These are phyloP conservation scores for Misgurnus mizolepis DNA, from an alignment of 2,113 vertebrate species.

Conservation along the genomic window DNA sequence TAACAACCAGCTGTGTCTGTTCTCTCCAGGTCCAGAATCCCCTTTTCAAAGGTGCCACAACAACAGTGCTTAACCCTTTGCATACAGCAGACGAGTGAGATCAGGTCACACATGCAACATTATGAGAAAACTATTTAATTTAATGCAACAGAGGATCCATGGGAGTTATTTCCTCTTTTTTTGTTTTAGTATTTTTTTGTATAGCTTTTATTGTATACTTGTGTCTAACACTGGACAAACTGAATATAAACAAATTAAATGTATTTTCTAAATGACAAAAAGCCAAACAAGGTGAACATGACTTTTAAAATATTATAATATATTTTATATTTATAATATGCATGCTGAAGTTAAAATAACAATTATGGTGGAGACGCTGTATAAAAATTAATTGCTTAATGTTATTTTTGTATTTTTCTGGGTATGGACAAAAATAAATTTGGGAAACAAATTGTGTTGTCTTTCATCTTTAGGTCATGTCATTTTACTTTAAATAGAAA, in stretches of 20 bases:
- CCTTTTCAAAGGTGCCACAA: constrained; percentile 73
- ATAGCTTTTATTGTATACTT: background rate
- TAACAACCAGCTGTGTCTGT: background rate
- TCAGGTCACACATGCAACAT: background rate
- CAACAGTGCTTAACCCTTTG: constrained; percentile 71
- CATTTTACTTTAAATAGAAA: too few relatives aligned
- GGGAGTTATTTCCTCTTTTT: background rate
- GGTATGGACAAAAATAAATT: background rate
- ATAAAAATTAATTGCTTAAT: too few relatives aligned
- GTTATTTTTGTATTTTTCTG: background rate
- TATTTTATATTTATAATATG: too few relatives aligned
- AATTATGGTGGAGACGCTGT: too few relatives aligned
- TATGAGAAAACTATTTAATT: background rate
- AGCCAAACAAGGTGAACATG: too few relatives aligned
- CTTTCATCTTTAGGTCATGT: background rate
- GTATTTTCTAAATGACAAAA: background rate
- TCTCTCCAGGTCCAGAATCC: constrained; percentile 69
- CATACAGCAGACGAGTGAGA: constrained; percentile 50
- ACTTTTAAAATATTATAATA: too few relatives aligned
- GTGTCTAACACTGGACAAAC: background rate
- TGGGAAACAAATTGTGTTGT: background rate
- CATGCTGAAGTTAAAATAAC: too few relatives aligned
- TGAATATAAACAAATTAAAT: background rate
- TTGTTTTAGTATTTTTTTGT: background rate
- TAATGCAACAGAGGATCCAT: background rate